These are phyloP conservation scores for honey bee (Apis mellifera) DNA, from an alignment of 1,140 invertebrate species.

Conservation along the genomic window Amel_HAv3.1 CM009933.2:6980501-6981000, in stretches of 20 bases:
- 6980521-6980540: too few species aligned
- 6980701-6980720: neutral
- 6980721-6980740: constrained; percentile 55
- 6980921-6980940: too few species aligned
- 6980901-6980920: too few species aligned
- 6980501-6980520: too few species aligned
- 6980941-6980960: too few species aligned
- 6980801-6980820: constrained; percentile 48
- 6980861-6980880: neutral
- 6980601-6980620: too few species aligned
- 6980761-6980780: constrained; percentile 57
- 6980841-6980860: constrained; percentile 37
- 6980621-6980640: too few species aligned
- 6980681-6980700: constrained; percentile 11
- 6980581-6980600: too few species aligned
- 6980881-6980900: neutral
- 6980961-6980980: neutral
- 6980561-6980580: too few species aligned
- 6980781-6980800: constrained; percentile 29
- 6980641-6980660: neutral
- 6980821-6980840: too few species aligned
- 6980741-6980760: constrained; percentile 50
- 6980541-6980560: too few species aligned
- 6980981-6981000: neutral
- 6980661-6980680: neutral